Evolutionary conservation across 2,888 invertebrate species (phyloP), one percentile per base, ranked within the genome.

Genomic region (Chalcosyrphus nemorum): DNA sequence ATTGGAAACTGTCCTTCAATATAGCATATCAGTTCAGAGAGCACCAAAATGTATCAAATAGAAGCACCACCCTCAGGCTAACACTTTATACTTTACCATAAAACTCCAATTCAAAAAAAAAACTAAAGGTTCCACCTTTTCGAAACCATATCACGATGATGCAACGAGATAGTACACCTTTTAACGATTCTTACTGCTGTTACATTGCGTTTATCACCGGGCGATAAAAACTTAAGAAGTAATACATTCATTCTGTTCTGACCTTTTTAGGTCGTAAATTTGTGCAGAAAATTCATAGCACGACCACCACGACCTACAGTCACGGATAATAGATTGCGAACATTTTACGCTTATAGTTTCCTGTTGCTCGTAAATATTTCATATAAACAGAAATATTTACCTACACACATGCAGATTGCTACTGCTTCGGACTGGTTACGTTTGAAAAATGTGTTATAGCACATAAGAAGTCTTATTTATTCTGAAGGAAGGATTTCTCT

Each of bases 311-410:
- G 38, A 38, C 56, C 56, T 56, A 38, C 21, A 21, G 54, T 32
- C 54, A 50, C 24, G 50, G 50, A 7, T 7, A 29, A 52, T 52
- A 52, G 52, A 52, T 52, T 54, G 56, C 35, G 4, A 57, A 57
- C 21, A 38, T 38, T 54, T 13, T 56, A 52, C 7, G 35, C 41
- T 7, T 11, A 24, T 59, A 59, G 41, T 41, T 41, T 41, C 11
- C 15, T 59, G 27, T 59, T 59, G 27, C 11, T 59, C 59, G 11
- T 59, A 59, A 38, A 27, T 59, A n/a, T 43, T 59, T 24, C 3
- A 27, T 61, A 21, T 61, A 24, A 35, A n/a, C 1, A 21, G 3
- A 35, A 2, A 24, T 52, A n/a, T n/a, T n/a, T n/a, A n/a, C n/a
- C n/a, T n/a, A 27, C 21, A 15, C n/a, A 50, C n/a, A 50, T 50